Evolutionary conservation across 2,113 vertebrate species (phyloP).

Genomic region (Lepus europaeus): DNA sequence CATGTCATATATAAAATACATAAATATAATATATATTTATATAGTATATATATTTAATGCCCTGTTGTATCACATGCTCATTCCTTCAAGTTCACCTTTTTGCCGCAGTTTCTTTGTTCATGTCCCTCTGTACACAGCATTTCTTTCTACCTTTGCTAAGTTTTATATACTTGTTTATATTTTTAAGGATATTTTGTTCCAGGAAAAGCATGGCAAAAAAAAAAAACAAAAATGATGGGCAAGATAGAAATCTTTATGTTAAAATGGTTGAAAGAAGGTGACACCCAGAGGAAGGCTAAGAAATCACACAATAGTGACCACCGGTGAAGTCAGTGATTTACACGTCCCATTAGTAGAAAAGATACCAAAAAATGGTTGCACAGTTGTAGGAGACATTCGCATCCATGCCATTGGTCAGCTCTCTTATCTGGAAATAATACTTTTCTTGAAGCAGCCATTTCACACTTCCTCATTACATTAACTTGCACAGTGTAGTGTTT

Average conservation of each 20-base stretch:
- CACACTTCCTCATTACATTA: neutral
- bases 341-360: neutral
- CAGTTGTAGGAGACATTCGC: neutral
- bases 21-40: too few species aligned
- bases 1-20: too few species aligned
- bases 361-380: neutral
- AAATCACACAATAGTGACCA: neutral
- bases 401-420: neutral
- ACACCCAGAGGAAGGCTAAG: neutral
- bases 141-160: neutral
- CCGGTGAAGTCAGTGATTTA: neutral
- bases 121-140: neutral
- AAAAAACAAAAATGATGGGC: neutral
- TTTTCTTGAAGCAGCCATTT: conserved; percentile 11
- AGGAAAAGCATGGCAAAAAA: neutral
- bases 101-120: neutral
- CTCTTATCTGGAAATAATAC: neutral
- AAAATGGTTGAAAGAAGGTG: neutral
- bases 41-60: too few species aligned
- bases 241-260: neutral
- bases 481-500: neutral
- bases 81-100: neutral
- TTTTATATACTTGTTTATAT: neutral
- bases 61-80: neutral
- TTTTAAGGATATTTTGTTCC: neutral